phyloP scores from a whole-genome alignment of 1,140 invertebrate species.

The Temnothorax longispinosus region DNA sequence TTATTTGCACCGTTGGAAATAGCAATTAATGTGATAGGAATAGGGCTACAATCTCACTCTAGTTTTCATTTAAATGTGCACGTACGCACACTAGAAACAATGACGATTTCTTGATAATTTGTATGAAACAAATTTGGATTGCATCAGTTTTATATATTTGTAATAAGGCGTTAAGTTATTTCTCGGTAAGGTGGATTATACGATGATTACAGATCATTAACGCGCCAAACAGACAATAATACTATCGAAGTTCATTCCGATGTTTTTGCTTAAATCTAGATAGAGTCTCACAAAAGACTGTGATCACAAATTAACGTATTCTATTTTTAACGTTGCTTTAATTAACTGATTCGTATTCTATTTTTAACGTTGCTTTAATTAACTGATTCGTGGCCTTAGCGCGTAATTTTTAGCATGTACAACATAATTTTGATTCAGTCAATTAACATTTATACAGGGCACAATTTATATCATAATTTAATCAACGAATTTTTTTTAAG shows the following conservation, averaged over 20 bases:
- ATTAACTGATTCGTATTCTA: slow-evolving; percentile 24
- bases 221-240: slow-evolving; percentile 69
- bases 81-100: background rate
- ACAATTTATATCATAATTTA: slow-evolving; percentile 66
- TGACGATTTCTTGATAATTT: slow-evolving; percentile 39
- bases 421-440: slow-evolving; percentile 54
- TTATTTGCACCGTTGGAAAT: slow-evolving; percentile 14
- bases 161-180: slow-evolving; percentile 29
- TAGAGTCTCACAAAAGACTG: slow-evolving; percentile 24
- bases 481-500: slow-evolving; percentile 23
- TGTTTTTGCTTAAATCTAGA: slow-evolving; percentile 31
- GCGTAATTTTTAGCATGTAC: background rate
- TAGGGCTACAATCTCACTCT: background rate
- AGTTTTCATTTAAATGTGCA: background rate
- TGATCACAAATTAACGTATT: background rate
- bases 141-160: slow-evolving; percentile 22
- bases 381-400: background rate
- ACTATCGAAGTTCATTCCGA: slow-evolving; percentile 46
- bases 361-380: background rate
- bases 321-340: background rate
- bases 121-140: slow-evolving; percentile 44
- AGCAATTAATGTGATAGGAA: background rate
- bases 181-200: background rate
- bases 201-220: slow-evolving; percentile 34
- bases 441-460: slow-evolving; percentile 66